Evolutionary conservation across 2,797 vertebrate genomes (phyloP), one percentile per base, ranked within the genome.

Genomic region (Coregonus suidteri): DNA sequence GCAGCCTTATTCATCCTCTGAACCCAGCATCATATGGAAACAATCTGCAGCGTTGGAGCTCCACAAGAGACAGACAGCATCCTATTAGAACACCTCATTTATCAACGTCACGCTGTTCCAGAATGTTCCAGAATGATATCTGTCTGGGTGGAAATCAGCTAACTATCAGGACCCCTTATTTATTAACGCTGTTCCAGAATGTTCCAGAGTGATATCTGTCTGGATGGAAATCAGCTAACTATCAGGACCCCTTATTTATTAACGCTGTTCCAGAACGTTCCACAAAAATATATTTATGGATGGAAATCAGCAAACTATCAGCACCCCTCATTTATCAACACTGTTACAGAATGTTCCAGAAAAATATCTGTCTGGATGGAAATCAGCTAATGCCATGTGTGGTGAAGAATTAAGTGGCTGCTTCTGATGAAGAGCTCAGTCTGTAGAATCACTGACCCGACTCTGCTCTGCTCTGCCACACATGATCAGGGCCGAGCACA

Each of bases 231-330:
- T 7, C 37, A 1, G 37, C 37, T 41, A 92, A 91, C 91, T 93
- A 94, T 94, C 94, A 94, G 93, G 92, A 95, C 94, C 93, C 93
- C 93, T 94, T 93, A 95, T 95, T 94, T 91, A 94, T 95, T 94
- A 95, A 89, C 92, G 94, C 7, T 2, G 2, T 34, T 95, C 94
- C 94, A 77, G 76, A 34, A 78, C 80, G 85, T 87, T 91, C 95
- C 94, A 94, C 88, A 94, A 94, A 94, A 94, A 95, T 94, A 95
- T 93, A 94, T 94, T 93, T 95, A 93, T 91, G 81, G 92, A 95
- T 95, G 94, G 93, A 94, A 94, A 95, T 94, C 92, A 94, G 93
- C 90, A 25, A 25, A 25, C 25, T 25, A 25, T 25, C 25, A 25
- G 25, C 0, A 25, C 25, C 25, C 25, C 25, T 25, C 25, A 25